Percentiles rank a stretch among this genome's conserved stretches.
Conservation (phyloP, 2,113 vertebrate genomes). For the Dascyllus trimaculatus region DNA sequence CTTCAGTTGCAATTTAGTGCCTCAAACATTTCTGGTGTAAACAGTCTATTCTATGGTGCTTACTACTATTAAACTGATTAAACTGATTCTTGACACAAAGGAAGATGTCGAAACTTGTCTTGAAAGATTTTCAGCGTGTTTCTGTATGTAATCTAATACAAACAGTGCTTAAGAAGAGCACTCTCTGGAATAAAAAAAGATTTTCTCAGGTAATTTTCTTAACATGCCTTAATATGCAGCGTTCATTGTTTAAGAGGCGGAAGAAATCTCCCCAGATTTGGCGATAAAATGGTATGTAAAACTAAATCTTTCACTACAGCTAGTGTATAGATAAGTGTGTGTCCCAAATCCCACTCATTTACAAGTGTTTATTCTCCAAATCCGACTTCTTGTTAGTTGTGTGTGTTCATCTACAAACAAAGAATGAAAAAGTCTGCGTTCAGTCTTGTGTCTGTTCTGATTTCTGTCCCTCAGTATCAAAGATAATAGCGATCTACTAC, state of each 20-base stretch:
- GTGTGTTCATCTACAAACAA: not conserved
- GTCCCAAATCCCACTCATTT: not conserved
- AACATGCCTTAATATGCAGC: not conserved
- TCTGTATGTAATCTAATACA: too few species aligned
- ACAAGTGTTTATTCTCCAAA: constrained; percentile 1
- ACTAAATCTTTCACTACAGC: not conserved
- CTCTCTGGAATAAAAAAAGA: not conserved
- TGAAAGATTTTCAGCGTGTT: too few species aligned
- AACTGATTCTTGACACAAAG: too few species aligned
- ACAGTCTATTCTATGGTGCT: too few species aligned
- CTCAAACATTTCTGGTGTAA: too few species aligned
- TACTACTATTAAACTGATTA: too few species aligned
- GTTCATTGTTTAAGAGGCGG: not conserved
- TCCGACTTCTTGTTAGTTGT: not conserved
- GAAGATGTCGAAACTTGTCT: too few species aligned
- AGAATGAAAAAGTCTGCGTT: constrained; percentile 22
- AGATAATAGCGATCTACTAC: constrained; percentile 40
- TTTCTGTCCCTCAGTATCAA: constrained; percentile 42
- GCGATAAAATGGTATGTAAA: not conserved
- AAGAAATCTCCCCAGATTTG: not conserved
- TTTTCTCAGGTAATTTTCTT: not conserved
- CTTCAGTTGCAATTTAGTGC: too few species aligned
- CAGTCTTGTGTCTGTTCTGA: not conserved
- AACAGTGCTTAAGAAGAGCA: not conserved
- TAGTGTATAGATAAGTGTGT: not conserved